phyloP scores from a whole-genome alignment of 1,140 invertebrate species.

The Microplitis demolitor region DNA sequence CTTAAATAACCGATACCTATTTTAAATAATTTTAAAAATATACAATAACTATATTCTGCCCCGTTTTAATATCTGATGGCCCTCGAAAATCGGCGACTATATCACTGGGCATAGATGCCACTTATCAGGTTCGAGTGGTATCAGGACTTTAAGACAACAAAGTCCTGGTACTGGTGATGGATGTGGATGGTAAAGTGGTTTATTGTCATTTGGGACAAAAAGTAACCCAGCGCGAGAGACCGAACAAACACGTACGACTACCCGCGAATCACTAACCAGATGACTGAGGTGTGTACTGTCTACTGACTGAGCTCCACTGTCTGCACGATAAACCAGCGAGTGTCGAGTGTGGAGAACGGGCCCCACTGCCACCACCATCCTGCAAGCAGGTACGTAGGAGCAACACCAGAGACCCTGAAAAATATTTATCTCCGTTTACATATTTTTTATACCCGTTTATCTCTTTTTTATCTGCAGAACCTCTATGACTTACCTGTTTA shows the following conservation, averaged over 20 bases:
- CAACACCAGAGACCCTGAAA: not conserved
- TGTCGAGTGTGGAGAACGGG: conserved; percentile 43
- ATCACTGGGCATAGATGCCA: no score
- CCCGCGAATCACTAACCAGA: conserved; percentile 41
- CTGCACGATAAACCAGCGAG: conserved; percentile 44
- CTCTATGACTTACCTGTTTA: not conserved
- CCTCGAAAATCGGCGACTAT: no score
- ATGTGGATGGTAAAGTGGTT: no score
- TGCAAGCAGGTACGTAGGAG: not conserved
- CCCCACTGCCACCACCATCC: conserved; percentile 41
- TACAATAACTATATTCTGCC: no score
- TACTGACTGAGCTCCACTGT: conserved; percentile 54
- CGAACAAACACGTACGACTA: not conserved
- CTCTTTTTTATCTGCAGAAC: not conserved
- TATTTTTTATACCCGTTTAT: not conserved
- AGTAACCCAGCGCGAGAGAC: not conserved
- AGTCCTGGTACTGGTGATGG: no score
- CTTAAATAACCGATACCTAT: not conserved
- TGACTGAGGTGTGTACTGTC: conserved; percentile 49
- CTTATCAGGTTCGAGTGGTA: no score
- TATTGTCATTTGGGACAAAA: not conserved
- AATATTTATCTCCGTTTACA: not conserved
- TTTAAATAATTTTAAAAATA: no score
- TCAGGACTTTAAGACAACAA: conserved; percentile 1
- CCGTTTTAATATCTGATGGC: no score